Evolutionary conservation across 37 sponge, comb jelly and placozoan species (phyloP).

Genomic region (Theonella swinhoei): DNA sequence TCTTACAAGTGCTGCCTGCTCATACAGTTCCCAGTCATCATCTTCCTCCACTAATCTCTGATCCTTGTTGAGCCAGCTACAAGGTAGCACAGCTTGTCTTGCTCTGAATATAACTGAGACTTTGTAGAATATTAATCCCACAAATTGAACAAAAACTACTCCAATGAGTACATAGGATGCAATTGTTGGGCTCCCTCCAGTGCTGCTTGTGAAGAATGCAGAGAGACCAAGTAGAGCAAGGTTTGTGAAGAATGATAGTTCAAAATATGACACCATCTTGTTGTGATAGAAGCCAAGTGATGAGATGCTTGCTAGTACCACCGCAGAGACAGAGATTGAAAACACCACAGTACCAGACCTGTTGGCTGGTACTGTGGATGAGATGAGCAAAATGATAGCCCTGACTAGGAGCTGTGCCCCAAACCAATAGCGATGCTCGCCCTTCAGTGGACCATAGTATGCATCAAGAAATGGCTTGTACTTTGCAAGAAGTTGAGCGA

Average conservation of each 20-base stretch:
- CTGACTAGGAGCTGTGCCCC: not conserved
- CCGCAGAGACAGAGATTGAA: too few species aligned
- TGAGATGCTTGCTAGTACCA: too few species aligned
- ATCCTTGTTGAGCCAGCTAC: too few species aligned
- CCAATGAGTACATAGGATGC: not conserved
- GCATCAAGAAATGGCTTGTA: not conserved
- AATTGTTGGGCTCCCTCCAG: not conserved
- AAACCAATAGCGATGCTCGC: constrained; percentile 1
- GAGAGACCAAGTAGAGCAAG: not conserved
- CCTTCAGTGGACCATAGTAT: not conserved
- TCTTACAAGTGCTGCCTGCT: not conserved
- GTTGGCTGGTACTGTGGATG: too few species aligned
- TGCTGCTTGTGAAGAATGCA: not conserved
- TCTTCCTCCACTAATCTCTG: too few species aligned
- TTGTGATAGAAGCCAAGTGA: too few species aligned
- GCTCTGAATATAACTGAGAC: not conserved
- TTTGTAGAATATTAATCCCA: not conserved
- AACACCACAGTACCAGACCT: too few species aligned
- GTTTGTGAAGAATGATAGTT: not conserved
- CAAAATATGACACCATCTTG: not conserved
- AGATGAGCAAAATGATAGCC: too few species aligned
- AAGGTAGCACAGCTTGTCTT: too few species aligned
- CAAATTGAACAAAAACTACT: not conserved
- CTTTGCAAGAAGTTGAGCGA: not conserved
- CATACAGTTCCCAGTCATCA: not conserved